Conservation (phyloP, 53 echinoderm and acorn worm genomes). For the Paelopatides confundens region DNA sequence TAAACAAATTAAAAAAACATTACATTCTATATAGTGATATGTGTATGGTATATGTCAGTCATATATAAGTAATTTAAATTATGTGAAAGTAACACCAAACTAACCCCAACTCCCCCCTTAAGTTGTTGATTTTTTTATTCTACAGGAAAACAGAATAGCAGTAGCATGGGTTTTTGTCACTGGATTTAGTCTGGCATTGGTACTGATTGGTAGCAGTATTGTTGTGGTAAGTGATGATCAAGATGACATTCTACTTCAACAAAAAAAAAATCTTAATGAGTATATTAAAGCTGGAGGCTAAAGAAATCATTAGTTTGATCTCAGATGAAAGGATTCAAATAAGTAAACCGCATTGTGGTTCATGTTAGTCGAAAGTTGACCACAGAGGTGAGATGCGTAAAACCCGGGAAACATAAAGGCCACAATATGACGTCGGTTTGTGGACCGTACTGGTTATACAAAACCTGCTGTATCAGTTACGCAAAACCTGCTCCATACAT, state of each 20-base stretch:
- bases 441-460: too few species aligned
- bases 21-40: not conserved
- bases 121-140: not conserved
- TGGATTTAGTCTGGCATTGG: slow-evolving; percentile 79
- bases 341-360: too few species aligned
- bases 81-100: not conserved
- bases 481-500: too few species aligned
- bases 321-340: too few species aligned
- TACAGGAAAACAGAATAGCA: slow-evolving; percentile 71
- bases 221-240: slow-evolving; percentile 83
- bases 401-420: too few species aligned
- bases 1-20: not conserved
- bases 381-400: too few species aligned
- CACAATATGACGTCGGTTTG: too few species aligned
- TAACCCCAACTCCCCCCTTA: not conserved
- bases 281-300: too few species aligned
- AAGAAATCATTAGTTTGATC: too few species aligned
- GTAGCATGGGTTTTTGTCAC: slow-evolving; percentile 91
- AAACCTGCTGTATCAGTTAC: too few species aligned
- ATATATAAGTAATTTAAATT: not conserved
- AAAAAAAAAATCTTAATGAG: too few species aligned
- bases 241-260: not conserved
- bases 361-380: too few species aligned
- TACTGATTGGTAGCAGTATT: slow-evolving; percentile 73
- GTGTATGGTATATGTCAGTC: not conserved